phyloP scores from a whole-genome alignment of 2,797 vertebrate species.

The Myotis vivesi region DNA sequence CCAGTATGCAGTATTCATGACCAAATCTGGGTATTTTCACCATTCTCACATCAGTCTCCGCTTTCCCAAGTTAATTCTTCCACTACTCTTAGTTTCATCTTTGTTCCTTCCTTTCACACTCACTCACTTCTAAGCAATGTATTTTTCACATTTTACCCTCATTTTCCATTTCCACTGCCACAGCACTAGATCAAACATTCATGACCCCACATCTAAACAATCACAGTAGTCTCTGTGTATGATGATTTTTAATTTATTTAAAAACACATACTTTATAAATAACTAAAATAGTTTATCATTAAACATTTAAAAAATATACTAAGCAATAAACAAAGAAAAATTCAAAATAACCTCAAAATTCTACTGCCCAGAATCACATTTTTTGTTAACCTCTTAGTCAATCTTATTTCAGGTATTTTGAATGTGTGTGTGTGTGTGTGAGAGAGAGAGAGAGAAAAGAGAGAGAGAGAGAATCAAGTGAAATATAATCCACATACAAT shows the following conservation, averaged over 20 bases:
- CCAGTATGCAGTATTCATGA: not conserved
- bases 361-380: not conserved
- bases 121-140: not conserved
- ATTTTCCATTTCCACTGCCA: conserved; percentile 10
- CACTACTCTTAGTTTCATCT: not conserved
- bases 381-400: not conserved
- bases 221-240: not conserved
- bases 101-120: not conserved
- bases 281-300: conserved; percentile 22
- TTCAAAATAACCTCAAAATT: not conserved
- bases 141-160: not conserved
- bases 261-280: not conserved
- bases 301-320: not conserved
- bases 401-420: not conserved
- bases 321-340: not conserved
- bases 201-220: not conserved
- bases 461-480: not conserved
- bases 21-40: not conserved
- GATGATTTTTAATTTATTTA: conserved; percentile 22
- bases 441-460: not conserved
- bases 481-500: not conserved
- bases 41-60: not conserved
- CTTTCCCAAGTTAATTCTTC: not conserved
- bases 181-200: conserved; percentile 2
- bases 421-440: not conserved